Percentiles rank a stretch among this genome's conserved stretches.
These are phyloP conservation scores for Epistrophe eligans DNA, from an alignment of 2,888 invertebrate species.

Conservation along the genomic window DNA sequence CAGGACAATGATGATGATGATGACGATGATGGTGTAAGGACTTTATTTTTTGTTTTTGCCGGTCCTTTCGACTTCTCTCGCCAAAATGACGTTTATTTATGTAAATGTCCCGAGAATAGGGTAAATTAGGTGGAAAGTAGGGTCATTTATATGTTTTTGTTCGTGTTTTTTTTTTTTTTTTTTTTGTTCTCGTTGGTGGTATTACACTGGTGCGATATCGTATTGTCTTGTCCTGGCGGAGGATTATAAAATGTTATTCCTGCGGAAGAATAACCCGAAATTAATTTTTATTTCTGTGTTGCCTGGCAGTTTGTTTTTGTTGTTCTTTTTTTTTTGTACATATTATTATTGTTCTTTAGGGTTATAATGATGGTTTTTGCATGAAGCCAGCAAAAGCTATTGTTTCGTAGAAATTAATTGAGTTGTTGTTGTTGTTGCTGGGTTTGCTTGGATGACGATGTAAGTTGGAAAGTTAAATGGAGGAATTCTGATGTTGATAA, in stretches of 20 bases:
- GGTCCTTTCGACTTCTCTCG: constrained; percentile 16
- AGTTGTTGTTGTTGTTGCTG: constrained; percentile 53
- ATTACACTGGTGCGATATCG: constrained; percentile 12
- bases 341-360: constrained; percentile 32
- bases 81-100: constrained; percentile 72
- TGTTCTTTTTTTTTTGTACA: not conserved
- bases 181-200: not conserved
- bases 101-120: constrained; percentile 74
- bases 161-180: constrained; percentile 26
- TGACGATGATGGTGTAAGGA: constrained; percentile 46
- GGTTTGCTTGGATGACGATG: constrained; percentile 41
- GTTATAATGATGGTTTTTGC: constrained; percentile 25
- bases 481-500: constrained; percentile 36
- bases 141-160: constrained; percentile 72
- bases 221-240: constrained; percentile 64
- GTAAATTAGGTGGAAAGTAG: constrained; percentile 76
- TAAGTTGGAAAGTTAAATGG: constrained; percentile 70
- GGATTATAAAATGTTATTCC: constrained; percentile 76
- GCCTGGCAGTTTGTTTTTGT: constrained; percentile 32
- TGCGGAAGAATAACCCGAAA: constrained; percentile 73
- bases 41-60: constrained; percentile 6
- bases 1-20: constrained; percentile 65
- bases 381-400: constrained; percentile 34
- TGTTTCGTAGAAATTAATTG: constrained; percentile 70
- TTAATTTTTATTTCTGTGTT: constrained; percentile 72